Percentiles rank a stretch among this genome's conserved stretches.
Conservation (phyloP, 2,888 invertebrate genomes). For the Parnassius glacialis region DNA sequence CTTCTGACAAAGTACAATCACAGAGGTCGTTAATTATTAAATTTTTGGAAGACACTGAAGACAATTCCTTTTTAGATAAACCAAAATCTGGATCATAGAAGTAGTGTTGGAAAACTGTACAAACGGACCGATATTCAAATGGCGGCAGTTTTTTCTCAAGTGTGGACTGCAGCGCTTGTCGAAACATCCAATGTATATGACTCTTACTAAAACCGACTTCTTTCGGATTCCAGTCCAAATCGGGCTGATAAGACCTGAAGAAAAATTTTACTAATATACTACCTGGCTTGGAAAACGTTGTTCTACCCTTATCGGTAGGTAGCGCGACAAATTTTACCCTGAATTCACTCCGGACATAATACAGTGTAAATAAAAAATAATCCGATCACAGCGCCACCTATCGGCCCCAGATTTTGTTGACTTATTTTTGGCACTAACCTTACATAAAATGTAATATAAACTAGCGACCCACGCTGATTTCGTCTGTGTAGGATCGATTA, state of each 20-base stretch:
- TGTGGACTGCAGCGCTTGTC: conserved; percentile 57
- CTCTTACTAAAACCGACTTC: conserved; percentile 52
- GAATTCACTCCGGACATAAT: too few relatives aligned
- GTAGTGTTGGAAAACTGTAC: conserved; percentile 48
- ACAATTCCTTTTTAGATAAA: conserved; percentile 48
- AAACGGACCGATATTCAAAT: conserved; percentile 44
- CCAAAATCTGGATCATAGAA: conserved; percentile 69
- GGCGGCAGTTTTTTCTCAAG: conserved; percentile 45
- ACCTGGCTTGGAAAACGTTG: too few relatives aligned
- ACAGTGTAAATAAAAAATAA: too few relatives aligned
- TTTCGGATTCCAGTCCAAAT: conserved; percentile 56
- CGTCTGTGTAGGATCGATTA: too few relatives aligned
- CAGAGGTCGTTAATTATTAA: conserved; percentile 53
- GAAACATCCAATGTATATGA: conserved; percentile 69
- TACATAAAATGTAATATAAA: too few relatives aligned
- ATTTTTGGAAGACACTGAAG: conserved; percentile 43
- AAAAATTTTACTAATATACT: not conserved
- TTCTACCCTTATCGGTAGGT: too few relatives aligned
- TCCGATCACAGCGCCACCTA: too few relatives aligned
- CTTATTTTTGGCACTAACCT: too few relatives aligned
- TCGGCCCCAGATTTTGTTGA: too few relatives aligned
- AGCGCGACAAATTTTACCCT: too few relatives aligned
- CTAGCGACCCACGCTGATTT: too few relatives aligned
- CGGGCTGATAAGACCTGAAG: conserved; percentile 63
- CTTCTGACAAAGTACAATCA: conserved; percentile 57